Evolutionary conservation across 2,888 invertebrate species (phyloP).

Genomic region (Nezara viridula): DNA sequence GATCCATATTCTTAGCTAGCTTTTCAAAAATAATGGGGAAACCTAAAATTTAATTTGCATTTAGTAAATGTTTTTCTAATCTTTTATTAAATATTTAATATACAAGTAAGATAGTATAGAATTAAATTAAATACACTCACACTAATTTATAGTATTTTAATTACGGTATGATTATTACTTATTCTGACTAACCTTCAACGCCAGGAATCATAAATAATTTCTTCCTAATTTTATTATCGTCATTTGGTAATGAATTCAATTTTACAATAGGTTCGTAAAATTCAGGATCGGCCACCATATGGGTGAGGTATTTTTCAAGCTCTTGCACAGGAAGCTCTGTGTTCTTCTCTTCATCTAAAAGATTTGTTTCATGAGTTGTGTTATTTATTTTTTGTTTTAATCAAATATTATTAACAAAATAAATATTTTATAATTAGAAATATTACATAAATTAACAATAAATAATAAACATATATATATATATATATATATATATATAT

Average conservation of each 20-base stretch:
- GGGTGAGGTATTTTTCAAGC: slow-evolving; percentile 34
- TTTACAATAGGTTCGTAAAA: slow-evolving; percentile 69
- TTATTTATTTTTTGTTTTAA: background rate
- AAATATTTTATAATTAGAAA: background rate
- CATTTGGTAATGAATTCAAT: slow-evolving; percentile 71
- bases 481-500: too few relatives aligned
- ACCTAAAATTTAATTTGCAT: slow-evolving; percentile 67
- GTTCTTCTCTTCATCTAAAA: background rate
- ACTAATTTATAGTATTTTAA: background rate
- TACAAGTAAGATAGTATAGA: too few relatives aligned
- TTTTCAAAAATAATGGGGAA: too few relatives aligned
- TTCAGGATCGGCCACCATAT: slow-evolving; percentile 59
- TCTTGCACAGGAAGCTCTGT: background rate
- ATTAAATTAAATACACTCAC: too few relatives aligned
- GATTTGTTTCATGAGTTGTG: background rate
- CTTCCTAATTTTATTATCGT: slow-evolving; percentile 69
- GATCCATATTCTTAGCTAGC: too few relatives aligned
- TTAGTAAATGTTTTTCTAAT: background rate
- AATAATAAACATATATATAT: too few relatives aligned
- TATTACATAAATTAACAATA: too few relatives aligned
- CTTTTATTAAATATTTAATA: background rate
- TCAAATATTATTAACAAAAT: background rate
- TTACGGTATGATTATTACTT: background rate
- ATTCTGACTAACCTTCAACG: too few relatives aligned
- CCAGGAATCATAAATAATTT: too few relatives aligned